phyloP scores from a whole-genome alignment of 2,797 vertebrate species.

The Lepus oiostolus region DNA sequence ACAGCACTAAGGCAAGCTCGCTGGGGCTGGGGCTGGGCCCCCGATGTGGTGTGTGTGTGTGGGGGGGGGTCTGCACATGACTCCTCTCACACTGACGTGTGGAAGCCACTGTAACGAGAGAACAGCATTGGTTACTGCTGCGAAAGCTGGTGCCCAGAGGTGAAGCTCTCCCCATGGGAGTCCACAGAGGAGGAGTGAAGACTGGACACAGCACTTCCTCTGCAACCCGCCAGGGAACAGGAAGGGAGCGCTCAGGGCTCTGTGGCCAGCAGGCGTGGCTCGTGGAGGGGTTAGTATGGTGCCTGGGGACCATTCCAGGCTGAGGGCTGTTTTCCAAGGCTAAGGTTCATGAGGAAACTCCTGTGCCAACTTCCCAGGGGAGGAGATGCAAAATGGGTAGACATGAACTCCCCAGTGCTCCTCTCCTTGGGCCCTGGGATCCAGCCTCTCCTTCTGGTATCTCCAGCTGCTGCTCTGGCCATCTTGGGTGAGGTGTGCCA shows the following conservation, averaged over 20 bases:
- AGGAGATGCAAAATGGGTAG: not conserved
- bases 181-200: not conserved
- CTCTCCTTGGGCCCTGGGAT: not conserved
- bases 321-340: not conserved
- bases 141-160: not conserved
- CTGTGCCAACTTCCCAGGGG: not conserved
- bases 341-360: not conserved
- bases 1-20: not conserved
- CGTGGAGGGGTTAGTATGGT: not conserved
- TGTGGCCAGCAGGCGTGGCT: not conserved
- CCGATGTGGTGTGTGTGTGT: no score
- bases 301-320: not conserved
- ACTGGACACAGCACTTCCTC: not conserved
- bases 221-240: not conserved
- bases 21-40: not conserved
- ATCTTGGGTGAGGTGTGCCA: not conserved
- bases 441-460: not conserved
- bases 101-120: not conserved
- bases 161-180: not conserved
- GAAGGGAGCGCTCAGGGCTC: not conserved
- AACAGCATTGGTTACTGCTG: not conserved
- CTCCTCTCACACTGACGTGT: conserved; percentile 11
- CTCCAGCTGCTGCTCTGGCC: not conserved
- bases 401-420: not conserved
- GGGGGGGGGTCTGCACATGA: not conserved